phyloP scores from a whole-genome alignment of 2,113 vertebrate species.

The Struthidea cinerea region DNA sequence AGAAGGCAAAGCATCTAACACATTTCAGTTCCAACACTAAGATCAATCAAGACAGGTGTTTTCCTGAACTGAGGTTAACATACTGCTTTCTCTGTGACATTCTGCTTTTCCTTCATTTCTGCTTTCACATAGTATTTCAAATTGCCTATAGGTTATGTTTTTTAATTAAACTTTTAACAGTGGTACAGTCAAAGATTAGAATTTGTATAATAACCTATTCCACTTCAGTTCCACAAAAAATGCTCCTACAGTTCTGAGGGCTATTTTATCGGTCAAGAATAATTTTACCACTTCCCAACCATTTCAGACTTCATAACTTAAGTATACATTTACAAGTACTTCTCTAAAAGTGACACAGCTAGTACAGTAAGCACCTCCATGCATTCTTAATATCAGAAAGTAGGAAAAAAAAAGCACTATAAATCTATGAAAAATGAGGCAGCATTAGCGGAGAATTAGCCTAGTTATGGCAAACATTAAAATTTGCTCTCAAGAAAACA shows the following conservation, averaged over 20 bases:
- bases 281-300: neutral
- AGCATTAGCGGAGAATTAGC: constrained; percentile 4
- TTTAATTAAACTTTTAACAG: neutral
- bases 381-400: neutral
- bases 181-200: neutral
- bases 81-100: neutral
- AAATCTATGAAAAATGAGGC: neutral
- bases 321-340: neutral
- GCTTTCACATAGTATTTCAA: neutral
- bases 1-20: neutral
- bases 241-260: neutral
- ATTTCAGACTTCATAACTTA: constrained; percentile 8
- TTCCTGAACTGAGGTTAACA: neutral
- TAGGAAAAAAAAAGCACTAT: neutral
- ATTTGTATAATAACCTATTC: neutral
- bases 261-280: neutral
- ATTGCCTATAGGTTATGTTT: neutral
- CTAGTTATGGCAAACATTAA: neutral
- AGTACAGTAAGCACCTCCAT: neutral
- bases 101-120: neutral
- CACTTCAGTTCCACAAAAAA: neutral
- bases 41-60: neutral
- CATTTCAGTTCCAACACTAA: neutral
- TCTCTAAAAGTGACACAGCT: constrained; percentile 1
- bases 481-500: neutral